Evolutionary conservation across 2,113 vertebrate species (phyloP).

Genomic region (Sisor rabdophorus): DNA sequence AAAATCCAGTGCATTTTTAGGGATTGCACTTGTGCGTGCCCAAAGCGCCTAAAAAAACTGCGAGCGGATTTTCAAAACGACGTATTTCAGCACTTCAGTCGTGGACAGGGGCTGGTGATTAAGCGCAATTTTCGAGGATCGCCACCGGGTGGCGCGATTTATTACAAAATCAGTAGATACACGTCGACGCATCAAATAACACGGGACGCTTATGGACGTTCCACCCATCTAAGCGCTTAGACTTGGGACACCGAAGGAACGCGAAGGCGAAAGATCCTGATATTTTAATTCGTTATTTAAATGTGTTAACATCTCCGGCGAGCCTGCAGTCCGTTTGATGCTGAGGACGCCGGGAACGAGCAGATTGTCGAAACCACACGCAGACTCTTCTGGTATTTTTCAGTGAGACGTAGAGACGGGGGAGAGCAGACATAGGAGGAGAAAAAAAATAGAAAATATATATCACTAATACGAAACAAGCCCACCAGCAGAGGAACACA

Average conservation of each 20-base stretch:
- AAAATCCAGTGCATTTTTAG: background rate
- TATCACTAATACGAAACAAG: background rate
- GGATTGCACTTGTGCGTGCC: background rate
- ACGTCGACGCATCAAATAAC: constrained; percentile 64
- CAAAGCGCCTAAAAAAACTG: background rate
- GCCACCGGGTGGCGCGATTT: constrained; percentile 54
- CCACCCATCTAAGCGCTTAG: constrained; percentile 46
- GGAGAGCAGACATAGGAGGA: constrained; percentile 12
- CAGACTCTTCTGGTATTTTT: constrained; percentile 43
- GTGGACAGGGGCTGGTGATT: constrained; percentile 64
- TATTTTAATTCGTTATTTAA: background rate
- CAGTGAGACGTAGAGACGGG: constrained; percentile 7
- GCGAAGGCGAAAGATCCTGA: background rate
- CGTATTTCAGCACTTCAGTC: constrained; percentile 57
- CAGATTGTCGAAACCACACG: constrained; percentile 25
- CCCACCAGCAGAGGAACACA: background rate
- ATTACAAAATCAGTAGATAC: constrained; percentile 18
- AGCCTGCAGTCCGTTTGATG: background rate
- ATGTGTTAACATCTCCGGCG: background rate
- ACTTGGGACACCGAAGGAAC: constrained; percentile 50
- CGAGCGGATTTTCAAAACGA: background rate
- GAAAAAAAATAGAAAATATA: background rate
- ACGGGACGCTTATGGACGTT: constrained; percentile 49
- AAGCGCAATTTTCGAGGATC: constrained; percentile 44
- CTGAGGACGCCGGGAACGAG: constrained; percentile 10